phyloP scores from a whole-genome alignment of 35 echinoderm and acorn worm species.

The Anneissia japonica region DNA sequence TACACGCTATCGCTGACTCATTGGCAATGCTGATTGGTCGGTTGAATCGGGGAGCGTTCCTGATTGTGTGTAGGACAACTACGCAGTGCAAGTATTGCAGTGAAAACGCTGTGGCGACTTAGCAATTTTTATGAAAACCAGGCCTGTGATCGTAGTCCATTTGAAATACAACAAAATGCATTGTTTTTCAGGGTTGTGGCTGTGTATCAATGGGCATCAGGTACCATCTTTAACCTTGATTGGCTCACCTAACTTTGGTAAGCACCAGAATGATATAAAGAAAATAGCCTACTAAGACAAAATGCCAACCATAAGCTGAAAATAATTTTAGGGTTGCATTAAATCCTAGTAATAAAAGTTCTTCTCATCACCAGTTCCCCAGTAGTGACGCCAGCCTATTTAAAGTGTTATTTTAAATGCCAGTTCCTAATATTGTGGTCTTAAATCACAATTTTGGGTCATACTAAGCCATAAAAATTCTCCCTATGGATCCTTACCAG shows the following conservation, averaged over 20 bases:
- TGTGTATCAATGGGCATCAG: constrained; percentile 37
- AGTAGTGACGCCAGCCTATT: neutral
- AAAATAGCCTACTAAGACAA: neutral
- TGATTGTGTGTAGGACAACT: no score
- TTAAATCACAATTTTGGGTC: no score
- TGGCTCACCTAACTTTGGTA: constrained; percentile 95
- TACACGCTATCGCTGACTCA: no score
- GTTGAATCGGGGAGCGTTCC: no score
- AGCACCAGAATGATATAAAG: neutral
- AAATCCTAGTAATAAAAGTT: neutral
- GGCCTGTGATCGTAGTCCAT: no score
- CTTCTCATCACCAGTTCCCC: neutral
- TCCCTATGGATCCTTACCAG: no score
- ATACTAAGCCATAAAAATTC: no score
- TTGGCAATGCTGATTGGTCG: no score
- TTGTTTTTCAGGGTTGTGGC: constrained; percentile 61
- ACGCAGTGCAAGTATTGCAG: no score
- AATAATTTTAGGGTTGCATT: neutral
- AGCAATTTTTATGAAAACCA: no score
- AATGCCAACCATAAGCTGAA: neutral
- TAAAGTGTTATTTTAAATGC: neutral
- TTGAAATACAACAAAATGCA: no score
- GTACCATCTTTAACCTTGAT: constrained; percentile 60
- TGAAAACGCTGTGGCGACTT: no score
- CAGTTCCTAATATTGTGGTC: neutral